Evolutionary conservation across 2,888 invertebrate genomes (phyloP).

Genomic region (Gryllus longicercus): DNA sequence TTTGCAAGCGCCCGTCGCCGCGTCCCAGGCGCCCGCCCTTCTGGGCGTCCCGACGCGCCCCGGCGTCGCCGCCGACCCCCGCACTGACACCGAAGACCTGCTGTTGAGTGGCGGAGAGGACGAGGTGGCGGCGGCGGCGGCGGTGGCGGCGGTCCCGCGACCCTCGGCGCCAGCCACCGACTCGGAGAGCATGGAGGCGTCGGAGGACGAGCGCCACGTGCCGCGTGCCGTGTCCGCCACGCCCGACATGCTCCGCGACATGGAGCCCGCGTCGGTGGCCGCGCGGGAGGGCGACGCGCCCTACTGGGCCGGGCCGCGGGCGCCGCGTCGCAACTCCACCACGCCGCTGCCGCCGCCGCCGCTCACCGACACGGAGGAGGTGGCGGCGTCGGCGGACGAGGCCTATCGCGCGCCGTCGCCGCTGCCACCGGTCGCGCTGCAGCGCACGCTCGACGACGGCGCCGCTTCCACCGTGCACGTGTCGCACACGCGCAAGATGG

Average conservation of each 20-base stretch:
- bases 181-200: constrained; percentile 47
- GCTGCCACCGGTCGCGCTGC: constrained; percentile 46
- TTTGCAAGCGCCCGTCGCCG: background rate
- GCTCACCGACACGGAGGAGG: constrained; percentile 39
- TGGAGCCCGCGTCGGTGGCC: constrained; percentile 38
- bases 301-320: constrained; percentile 39
- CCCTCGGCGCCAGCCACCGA: constrained; percentile 43
- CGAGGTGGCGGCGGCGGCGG: background rate
- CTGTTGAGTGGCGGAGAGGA: constrained; percentile 46
- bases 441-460: constrained; percentile 48
- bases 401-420: constrained; percentile 43
- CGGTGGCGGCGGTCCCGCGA: no score
- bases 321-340: constrained; percentile 23
- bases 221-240: constrained; percentile 30
- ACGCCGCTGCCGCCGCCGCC: constrained; percentile 30
- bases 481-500: constrained; percentile 48
- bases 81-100: constrained; percentile 50
- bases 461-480: constrained; percentile 50
- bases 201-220: constrained; percentile 45
- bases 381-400: constrained; percentile 47
- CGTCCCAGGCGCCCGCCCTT: background rate
- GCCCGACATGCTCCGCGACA: constrained; percentile 30
- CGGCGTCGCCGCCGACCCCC: background rate
- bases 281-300: constrained; percentile 44
- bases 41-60: background rate